A percentile compares a stretch with the other conserved stretches of the same genome.
These are phyloP conservation scores for Brachypteracias leptosomus DNA, from an alignment of 2,113 vertebrate genomes.

Conservation along the genomic window DNA sequence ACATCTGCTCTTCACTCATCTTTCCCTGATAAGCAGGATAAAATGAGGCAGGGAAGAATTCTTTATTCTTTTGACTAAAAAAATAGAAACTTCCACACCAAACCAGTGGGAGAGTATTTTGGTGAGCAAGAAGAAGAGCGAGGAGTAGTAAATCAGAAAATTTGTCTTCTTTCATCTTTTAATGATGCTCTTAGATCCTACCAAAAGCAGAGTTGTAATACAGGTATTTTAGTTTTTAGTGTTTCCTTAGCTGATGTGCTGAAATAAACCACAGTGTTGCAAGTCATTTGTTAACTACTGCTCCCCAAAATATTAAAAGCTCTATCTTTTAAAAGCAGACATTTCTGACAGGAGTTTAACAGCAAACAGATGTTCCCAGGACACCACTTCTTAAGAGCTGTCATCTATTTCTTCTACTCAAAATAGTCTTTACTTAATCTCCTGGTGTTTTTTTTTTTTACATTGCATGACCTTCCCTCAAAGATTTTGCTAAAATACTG, in stretches of 20 bases:
- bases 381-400: constrained; percentile 6
- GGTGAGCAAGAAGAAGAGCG: not conserved
- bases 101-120: not conserved
- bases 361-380: constrained; percentile 37
- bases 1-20: not conserved
- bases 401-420: not conserved
- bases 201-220: not conserved
- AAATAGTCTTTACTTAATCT: not conserved
- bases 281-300: not conserved
- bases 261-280: not conserved
- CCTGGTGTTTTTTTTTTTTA: not conserved
- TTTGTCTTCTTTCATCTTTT: not conserved
- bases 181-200: not conserved
- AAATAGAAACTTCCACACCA: not conserved
- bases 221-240: not conserved
- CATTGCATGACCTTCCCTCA: not conserved
- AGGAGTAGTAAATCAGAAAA: not conserved
- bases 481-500: not conserved
- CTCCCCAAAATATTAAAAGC: not conserved
- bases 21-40: not conserved
- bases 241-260: not conserved
- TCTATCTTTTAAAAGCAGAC: not conserved
- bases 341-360: constrained; percentile 27
- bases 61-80: not conserved
- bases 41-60: not conserved